A percentile compares a stretch with the other conserved stretches of the same genome.
These are phyloP conservation scores for Cerceris rybyensis DNA, from an alignment of 2,888 invertebrate species.

Conservation along the genomic window DNA sequence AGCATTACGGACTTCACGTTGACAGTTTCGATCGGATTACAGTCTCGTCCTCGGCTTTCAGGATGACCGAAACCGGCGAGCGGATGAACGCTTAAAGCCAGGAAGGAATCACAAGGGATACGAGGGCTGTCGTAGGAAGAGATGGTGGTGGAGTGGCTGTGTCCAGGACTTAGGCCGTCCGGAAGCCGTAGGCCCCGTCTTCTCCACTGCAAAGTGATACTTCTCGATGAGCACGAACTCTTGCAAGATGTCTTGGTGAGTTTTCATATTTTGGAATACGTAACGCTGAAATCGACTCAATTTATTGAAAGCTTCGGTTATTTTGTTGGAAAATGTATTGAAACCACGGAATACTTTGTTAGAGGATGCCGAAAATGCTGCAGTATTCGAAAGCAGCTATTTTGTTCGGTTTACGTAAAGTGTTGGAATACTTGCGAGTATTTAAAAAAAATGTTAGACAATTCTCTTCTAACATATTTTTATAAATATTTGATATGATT, in stretches of 20 bases:
- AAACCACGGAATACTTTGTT: no score
- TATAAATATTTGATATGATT: no score
- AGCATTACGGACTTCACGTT: conserved; percentile 2
- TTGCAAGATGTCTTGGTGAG: conserved; percentile 94
- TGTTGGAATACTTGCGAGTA: no score
- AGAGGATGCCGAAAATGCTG: no score
- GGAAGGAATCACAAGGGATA: conserved; percentile 56
- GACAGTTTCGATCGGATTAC: conserved; percentile 50
- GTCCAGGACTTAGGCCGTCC: conserved; percentile 80
- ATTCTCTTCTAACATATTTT: no score
- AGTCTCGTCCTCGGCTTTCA: conserved; percentile 57
- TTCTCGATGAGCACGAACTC: conserved; percentile 94
- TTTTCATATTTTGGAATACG: conserved; percentile 45
- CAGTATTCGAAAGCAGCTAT: no score
- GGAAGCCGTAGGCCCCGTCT: conserved; percentile 85
- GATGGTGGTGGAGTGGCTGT: conserved; percentile 81
- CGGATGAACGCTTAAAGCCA: conserved; percentile 62
- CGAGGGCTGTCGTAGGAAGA: conserved; percentile 54
- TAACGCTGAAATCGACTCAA: no score
- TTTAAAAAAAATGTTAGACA: no score
- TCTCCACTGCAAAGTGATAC: conserved; percentile 91
- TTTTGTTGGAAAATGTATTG: no score
- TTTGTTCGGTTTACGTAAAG: no score
- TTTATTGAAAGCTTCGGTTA: no score
- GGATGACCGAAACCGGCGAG: conserved; percentile 64